These are phyloP conservation scores for Omphaloscelis lunosa DNA, from an alignment of 2,888 invertebrate genomes.

Conservation along the genomic window DNA sequence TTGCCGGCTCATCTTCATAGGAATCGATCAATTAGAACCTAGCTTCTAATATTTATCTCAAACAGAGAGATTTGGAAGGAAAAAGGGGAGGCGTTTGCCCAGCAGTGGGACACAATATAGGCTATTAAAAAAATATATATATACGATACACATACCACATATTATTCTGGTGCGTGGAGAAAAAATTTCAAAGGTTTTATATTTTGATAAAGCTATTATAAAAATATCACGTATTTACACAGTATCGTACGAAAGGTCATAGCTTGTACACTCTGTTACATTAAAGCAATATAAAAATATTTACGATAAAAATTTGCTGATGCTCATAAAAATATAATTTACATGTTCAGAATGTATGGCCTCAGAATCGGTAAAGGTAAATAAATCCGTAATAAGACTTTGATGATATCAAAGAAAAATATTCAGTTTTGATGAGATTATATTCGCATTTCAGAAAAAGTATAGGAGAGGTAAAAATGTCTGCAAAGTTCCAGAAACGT, in stretches of 20 bases:
- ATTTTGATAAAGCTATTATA: not conserved
- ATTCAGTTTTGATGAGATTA: slow-evolving; percentile 51
- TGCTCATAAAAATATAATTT: slow-evolving; percentile 38
- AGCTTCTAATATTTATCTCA: no score
- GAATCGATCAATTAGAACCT: no score
- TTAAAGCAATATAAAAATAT: slow-evolving; percentile 18
- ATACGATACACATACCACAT: not conserved
- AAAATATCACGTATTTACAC: not conserved
- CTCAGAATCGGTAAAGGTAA: slow-evolving; percentile 50
- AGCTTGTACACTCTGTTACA: slow-evolving; percentile 5
- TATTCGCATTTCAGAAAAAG: slow-evolving; percentile 24
- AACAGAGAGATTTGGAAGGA: no score
- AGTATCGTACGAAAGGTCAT: slow-evolving; percentile 16
- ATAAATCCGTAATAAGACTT: slow-evolving; percentile 56
- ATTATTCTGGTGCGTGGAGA: no score
- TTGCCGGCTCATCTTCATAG: no score
- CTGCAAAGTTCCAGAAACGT: slow-evolving; percentile 34
- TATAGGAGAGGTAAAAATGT: slow-evolving; percentile 18
- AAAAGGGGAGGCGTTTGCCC: no score
- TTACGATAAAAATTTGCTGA: slow-evolving; percentile 20
- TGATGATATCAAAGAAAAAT: slow-evolving; percentile 52
- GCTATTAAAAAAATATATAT: no score
- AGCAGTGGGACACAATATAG: no score
- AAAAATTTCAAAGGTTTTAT: not conserved
- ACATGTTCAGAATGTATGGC: slow-evolving; percentile 38